Conservation (phyloP, 2,113 vertebrate genomes). For the Orycteropus afer region DNA sequence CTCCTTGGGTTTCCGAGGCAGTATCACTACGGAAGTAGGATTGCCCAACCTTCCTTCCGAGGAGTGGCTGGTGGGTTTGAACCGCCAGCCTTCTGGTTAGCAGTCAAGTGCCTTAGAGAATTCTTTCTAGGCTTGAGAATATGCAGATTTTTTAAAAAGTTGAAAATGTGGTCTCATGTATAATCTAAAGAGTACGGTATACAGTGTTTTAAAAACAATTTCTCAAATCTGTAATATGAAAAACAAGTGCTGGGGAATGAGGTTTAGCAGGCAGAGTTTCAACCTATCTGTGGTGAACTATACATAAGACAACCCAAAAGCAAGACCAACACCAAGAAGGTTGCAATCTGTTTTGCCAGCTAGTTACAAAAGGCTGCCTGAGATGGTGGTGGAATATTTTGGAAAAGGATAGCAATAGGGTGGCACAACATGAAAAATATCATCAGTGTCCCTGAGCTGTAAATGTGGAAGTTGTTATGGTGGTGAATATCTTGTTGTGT, state of each 20-base stretch:
- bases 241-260: slow-evolving; percentile 53
- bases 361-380: background rate
- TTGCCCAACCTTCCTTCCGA: no score
- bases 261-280: slow-evolving; percentile 53
- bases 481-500: no score
- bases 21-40: no score
- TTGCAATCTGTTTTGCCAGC: background rate
- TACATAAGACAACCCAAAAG: background rate
- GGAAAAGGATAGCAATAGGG: no score
- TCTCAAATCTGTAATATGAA: slow-evolving; percentile 55
- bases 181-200: background rate
- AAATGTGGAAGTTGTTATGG: no score
- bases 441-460: no score
- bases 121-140: background rate
- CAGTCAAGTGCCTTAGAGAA: no score
- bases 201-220: background rate
- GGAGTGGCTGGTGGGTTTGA: no score
- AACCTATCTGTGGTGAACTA: background rate
- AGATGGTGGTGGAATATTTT: background rate
- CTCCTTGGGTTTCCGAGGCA: no score
- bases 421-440: no score
- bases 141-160: background rate
- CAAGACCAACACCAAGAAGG: background rate
- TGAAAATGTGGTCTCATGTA: background rate
- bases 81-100: no score